phyloP scores from a whole-genome alignment of 2,888 invertebrate species.

The Stegophylla sp. region DNA sequence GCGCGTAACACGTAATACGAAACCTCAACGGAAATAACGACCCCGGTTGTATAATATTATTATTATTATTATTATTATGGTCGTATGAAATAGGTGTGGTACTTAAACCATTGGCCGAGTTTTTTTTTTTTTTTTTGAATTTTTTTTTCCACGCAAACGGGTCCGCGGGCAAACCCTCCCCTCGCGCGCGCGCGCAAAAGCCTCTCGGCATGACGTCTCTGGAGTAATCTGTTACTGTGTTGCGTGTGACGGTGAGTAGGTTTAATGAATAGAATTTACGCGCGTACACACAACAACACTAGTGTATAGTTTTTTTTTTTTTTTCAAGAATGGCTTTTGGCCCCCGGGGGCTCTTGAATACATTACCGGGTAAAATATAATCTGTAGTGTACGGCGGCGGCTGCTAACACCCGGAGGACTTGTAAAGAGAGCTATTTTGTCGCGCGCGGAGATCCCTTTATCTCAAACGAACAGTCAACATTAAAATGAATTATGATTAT shows the following conservation, averaged over 20 bases:
- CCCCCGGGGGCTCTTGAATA: conserved; percentile 59
- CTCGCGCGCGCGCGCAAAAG: conserved; percentile 43
- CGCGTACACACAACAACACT: conserved; percentile 47
- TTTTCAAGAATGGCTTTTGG: conserved; percentile 54
- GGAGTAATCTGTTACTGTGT: conserved; percentile 58
- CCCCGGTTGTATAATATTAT: too few relatives aligned
- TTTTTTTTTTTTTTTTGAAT: too few relatives aligned
- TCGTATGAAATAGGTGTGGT: conserved; percentile 55
- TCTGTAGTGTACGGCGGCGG: conserved; percentile 55
- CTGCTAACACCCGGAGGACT: conserved; percentile 58
- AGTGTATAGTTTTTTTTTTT: conserved; percentile 44
- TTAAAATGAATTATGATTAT: conserved; percentile 58
- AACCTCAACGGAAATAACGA: conserved; percentile 59
- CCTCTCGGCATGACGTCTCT: conserved; percentile 57
- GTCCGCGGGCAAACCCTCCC: conserved; percentile 48
- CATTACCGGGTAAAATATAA: conserved; percentile 56
- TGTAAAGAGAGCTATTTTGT: conserved; percentile 59
- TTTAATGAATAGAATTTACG: conserved; percentile 59
- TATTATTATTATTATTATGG: too few relatives aligned
- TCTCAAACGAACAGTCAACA: conserved; percentile 57
- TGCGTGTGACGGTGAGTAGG: conserved; percentile 59
- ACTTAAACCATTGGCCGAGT: conserved; percentile 56
- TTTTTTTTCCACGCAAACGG: conserved; percentile 36
- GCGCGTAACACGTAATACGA: conserved; percentile 58
- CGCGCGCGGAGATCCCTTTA: conserved; percentile 59